Conservation (phyloP, 2,797 vertebrate species). For the Craterocephalus amniculus region DNA sequence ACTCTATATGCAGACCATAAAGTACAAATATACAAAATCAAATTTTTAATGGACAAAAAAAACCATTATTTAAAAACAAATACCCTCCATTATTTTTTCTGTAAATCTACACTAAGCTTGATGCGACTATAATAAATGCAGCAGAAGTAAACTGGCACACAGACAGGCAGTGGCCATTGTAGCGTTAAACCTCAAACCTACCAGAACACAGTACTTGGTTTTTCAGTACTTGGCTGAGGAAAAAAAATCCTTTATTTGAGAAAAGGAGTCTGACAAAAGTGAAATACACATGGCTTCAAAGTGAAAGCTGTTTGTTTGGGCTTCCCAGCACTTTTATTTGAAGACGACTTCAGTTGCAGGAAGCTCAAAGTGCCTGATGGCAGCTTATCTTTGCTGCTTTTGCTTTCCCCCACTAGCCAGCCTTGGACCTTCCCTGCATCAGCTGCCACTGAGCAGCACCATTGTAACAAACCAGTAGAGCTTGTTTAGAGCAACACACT, state of each 20-base stretch:
- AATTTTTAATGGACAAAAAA: neutral
- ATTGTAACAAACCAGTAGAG: neutral
- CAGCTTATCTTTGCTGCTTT: constrained; percentile 4
- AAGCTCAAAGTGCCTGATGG: constrained; percentile 22
- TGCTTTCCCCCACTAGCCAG: neutral
- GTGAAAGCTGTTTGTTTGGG: neutral
- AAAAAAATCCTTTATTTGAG: no score
- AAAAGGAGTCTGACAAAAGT: neutral
- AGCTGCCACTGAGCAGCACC: neutral
- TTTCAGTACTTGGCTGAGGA: neutral
- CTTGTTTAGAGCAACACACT: no score
- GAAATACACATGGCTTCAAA: neutral
- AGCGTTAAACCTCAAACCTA: neutral
- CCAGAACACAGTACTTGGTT: neutral
- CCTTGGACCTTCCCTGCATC: constrained; percentile 12
- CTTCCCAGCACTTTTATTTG: constrained; percentile 27
- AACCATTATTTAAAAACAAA: neutral
- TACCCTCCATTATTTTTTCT: neutral
- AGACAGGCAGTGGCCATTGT: neutral
- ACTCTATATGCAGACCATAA: no score
- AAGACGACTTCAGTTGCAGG: constrained; percentile 26
- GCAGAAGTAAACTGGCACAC: neutral
- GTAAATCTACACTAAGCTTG: neutral
- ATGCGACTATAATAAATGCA: neutral
- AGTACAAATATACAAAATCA: neutral